Evolutionary conservation across 2,113 vertebrate genomes (phyloP), one percentile per base, ranked within the genome.

Genomic region (Nettapus auritus): DNA sequence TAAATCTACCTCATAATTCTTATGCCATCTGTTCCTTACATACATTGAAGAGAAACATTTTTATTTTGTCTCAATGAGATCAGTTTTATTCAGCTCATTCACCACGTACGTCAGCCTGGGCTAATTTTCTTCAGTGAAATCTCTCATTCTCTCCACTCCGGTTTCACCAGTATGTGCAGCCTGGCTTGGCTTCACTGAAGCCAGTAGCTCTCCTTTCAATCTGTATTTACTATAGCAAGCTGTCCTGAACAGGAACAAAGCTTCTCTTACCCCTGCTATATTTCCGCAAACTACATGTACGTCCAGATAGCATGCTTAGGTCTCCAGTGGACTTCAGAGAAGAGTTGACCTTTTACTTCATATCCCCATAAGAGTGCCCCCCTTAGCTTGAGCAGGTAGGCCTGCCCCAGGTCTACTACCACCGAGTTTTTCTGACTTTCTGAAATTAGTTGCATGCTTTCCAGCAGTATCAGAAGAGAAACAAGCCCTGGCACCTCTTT

Each of bases 1-100:
- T 38, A 42, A 73, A 64, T 56, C 19, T 81, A 88, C 15, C 29
- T 89, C 76, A 68, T 89, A 59, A 76, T 50, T 83, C 50, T 42
- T 33, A 63, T 52, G 16, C 64, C 84, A 86, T 88, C 59, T 89
- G 63, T 83, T 93, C 57, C n/a, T 76, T 77, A 78, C 68, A 92
- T 71, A 82, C 50, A 46, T 29, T 62, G 44, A 36, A 63, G n/a
- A 57, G 6, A 9, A 68, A 62, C 7, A 48, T 57, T 91, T 62
- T 20, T 50, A 79, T 73, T 40, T 75, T 74, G 16, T 29, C 62
- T 95, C 77, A 88, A 21, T 89, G 67, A 62, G n/a, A 48, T 53
- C 14, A 2, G 12, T 73, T 96, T 91, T 67, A 94, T 74, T 95
- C 93, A 60, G 16, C 70, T 94, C 80, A 63, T 46, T 93, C 16